Percentiles rank a stretch among this genome's conserved stretches.
Evolutionary conservation across 2,888 invertebrate genomes (phyloP).

Genomic region (Aelia acuminata): DNA sequence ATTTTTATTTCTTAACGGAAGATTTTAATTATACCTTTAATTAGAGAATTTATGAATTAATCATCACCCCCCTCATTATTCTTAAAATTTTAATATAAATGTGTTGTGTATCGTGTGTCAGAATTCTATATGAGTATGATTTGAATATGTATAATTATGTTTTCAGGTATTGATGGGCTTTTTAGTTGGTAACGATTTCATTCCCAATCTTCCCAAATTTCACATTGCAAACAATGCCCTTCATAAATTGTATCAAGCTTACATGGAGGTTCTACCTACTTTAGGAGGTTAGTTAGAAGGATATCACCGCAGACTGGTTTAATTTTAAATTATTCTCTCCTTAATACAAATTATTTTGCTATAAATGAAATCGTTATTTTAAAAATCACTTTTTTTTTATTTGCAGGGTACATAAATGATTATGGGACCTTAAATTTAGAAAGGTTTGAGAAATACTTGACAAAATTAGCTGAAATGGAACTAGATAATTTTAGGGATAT

Average conservation of each 20-base stretch:
- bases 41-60: too few species aligned
- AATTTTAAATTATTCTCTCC: too few species aligned
- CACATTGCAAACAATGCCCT: slow-evolving; percentile 93
- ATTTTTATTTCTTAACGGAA: too few species aligned
- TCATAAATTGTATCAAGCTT: slow-evolving; percentile 87
- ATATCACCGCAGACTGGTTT: too few species aligned
- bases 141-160: too few species aligned
- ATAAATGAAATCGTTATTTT: too few species aligned
- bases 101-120: too few species aligned
- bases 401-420: slow-evolving; percentile 92
- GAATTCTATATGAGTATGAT: too few species aligned
- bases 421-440: slow-evolving; percentile 84
- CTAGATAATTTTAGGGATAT: slow-evolving; percentile 82
- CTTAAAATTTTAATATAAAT: too few species aligned
- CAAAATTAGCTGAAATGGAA: slow-evolving; percentile 81
- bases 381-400: slow-evolving; percentile 57
- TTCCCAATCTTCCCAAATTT: slow-evolving; percentile 94
- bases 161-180: slow-evolving; percentile 89
- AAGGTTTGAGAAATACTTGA: slow-evolving; percentile 89
- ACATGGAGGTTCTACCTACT: slow-evolving; percentile 87
- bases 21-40: too few species aligned
- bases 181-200: slow-evolving; percentile 97
- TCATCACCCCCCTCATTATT: too few species aligned
- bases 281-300: slow-evolving; percentile 89
- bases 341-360: too few species aligned